A percentile compares a stretch with the other conserved stretches of the same genome.
Conservation (phyloP, 2,113 vertebrate genomes). For the Halichoerus grypus region DNA sequence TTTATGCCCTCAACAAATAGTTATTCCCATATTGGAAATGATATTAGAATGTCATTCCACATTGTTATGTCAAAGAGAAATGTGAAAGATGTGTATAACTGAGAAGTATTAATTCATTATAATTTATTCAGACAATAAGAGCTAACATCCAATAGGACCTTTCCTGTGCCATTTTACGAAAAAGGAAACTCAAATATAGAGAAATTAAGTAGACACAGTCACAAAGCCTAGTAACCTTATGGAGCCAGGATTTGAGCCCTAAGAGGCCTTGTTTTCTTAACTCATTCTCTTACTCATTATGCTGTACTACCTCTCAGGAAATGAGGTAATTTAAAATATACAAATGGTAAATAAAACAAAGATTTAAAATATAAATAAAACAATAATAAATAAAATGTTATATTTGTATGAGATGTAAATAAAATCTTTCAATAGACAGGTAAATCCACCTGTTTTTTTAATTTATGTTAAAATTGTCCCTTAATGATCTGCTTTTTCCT, state of each 20-base stretch:
- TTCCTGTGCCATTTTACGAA: background rate
- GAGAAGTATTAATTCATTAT: constrained; percentile 32
- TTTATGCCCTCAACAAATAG: background rate
- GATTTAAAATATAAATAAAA: background rate
- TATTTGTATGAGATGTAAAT: constrained; percentile 16
- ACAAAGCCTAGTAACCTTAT: background rate
- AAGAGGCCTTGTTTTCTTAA: constrained; percentile 38
- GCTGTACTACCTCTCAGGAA: background rate
- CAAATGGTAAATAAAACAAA: background rate
- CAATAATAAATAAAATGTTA: background rate
- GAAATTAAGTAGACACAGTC: background rate
- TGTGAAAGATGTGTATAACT: background rate
- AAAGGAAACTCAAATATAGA: constrained; percentile 10
- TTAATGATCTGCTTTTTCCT: background rate
- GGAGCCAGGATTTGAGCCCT: constrained; percentile 7
- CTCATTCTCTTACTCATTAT: background rate
- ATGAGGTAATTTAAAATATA: background rate
- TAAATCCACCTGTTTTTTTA: background rate
- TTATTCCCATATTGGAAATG: background rate
- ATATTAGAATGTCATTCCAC: background rate
- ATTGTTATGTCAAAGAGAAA: background rate
- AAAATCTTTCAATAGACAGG: background rate
- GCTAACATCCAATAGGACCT: background rate
- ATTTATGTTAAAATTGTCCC: background rate
- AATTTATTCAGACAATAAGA: constrained; percentile 26